phyloP scores from a whole-genome alignment of 2,113 vertebrate genomes.

The Clupea harengus region DNA sequence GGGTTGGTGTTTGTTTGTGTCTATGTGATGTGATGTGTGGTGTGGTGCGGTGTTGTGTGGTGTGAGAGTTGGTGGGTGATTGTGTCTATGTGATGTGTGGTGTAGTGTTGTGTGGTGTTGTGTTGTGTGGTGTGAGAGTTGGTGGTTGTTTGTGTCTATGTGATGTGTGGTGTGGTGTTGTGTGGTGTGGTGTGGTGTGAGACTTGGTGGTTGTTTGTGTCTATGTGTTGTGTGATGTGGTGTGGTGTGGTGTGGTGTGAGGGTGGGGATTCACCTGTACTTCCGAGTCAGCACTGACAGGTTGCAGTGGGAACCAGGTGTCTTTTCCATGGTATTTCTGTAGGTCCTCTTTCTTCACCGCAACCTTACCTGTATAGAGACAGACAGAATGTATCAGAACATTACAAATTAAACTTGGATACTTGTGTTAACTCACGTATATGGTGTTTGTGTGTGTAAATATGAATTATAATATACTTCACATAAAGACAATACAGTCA shows the following conservation, averaged over 20 bases:
- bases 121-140: too few relatives aligned
- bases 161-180: constrained; percentile 1
- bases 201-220: too few relatives aligned
- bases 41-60: not conserved
- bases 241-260: not conserved
- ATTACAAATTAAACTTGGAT: not conserved
- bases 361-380: constrained; percentile 82
- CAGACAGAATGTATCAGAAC: not conserved
- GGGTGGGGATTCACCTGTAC: constrained; percentile 83
- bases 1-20: too few relatives aligned
- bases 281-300: constrained; percentile 95
- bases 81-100: not conserved
- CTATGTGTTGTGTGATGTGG: too few relatives aligned
- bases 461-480: not conserved
- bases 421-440: not conserved
- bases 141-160: not conserved
- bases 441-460: not conserved
- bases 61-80: not conserved
- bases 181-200: too few relatives aligned
- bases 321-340: constrained; percentile 97
- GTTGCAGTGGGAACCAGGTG: constrained; percentile 97
- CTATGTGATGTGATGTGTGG: too few relatives aligned
- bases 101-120: not conserved
- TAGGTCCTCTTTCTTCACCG: constrained; percentile 94
- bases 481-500: not conserved